These are phyloP conservation scores for Epinephelus cyanopodus DNA, from an alignment of 2,113 vertebrate genomes.

Conservation along the genomic window DNA sequence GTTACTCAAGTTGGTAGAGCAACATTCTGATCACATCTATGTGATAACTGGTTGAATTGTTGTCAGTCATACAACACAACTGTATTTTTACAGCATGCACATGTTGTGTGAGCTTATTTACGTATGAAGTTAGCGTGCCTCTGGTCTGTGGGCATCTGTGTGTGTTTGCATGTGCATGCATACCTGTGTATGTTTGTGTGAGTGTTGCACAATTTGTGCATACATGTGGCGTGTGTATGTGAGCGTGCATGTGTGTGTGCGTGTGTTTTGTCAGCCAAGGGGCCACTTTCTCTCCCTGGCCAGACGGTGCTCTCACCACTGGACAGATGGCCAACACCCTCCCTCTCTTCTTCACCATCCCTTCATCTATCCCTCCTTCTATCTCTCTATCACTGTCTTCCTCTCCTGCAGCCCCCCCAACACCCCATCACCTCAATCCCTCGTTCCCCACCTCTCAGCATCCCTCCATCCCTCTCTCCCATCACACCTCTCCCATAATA, in stretches of 20 bases:
- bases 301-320: slow-evolving; percentile 87
- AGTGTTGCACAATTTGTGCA: background rate
- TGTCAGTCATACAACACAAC: background rate
- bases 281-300: slow-evolving; percentile 79
- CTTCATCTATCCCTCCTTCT: slow-evolving; percentile 66
- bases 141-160: background rate
- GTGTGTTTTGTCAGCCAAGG: slow-evolving; percentile 75
- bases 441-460: slow-evolving; percentile 58
- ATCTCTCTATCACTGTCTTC: slow-evolving; percentile 71
- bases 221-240: slow-evolving; percentile 19
- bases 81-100: background rate
- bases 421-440: slow-evolving; percentile 68
- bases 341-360: slow-evolving; percentile 68
- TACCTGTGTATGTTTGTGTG: background rate
- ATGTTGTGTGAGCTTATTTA: background rate
- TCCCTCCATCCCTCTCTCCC: slow-evolving; percentile 59
- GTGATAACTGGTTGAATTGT: background rate
- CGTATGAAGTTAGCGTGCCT: background rate
- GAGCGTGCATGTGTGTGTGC: background rate
- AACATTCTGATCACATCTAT: background rate
- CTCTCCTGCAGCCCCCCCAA: slow-evolving; percentile 55
- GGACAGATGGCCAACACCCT: slow-evolving; percentile 87
- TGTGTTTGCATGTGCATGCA: background rate
- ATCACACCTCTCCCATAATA: slow-evolving; percentile 56
- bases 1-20: background rate